These are phyloP conservation scores for Acrocera orbiculus DNA, from an alignment of 2,888 invertebrate species.

Conservation along the genomic window DNA sequence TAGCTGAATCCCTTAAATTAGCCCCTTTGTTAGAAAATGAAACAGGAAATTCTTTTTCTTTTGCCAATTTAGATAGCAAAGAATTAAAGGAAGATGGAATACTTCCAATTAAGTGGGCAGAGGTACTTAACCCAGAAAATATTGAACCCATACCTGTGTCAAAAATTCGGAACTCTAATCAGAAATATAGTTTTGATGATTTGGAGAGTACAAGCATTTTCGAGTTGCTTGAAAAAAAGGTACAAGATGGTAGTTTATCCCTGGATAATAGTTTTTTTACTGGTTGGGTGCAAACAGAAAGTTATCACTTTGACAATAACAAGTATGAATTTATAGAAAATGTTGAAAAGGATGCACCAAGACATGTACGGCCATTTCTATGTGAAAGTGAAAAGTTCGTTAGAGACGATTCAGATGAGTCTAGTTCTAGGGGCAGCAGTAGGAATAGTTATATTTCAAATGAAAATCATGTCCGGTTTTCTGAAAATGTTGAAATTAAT, in stretches of 20 bases:
- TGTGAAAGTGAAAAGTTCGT: constrained; percentile 10
- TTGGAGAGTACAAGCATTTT: constrained; percentile 53
- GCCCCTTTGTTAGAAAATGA: no score
- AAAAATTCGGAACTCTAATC: no score
- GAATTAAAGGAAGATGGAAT: no score
- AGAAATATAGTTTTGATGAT: constrained; percentile 11
- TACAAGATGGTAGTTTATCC: constrained; percentile 51
- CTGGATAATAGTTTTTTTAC: constrained; percentile 47
- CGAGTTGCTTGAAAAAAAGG: constrained; percentile 59
- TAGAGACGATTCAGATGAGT: constrained; percentile 8
- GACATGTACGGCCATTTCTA: constrained; percentile 10
- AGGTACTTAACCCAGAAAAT: constrained; percentile 31
- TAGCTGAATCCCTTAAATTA: no score
- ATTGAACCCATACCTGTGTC: constrained; percentile 19
- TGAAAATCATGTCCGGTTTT: constrained; percentile 11
- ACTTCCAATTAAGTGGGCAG: constrained; percentile 26
- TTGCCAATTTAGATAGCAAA: no score
- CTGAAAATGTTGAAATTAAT: constrained; percentile 9
- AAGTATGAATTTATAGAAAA: constrained; percentile 2
- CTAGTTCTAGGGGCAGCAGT: no score
- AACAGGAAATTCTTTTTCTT: no score
- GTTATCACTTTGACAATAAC: neutral
- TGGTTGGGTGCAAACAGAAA: constrained; percentile 20
- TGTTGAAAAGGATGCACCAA: neutral
- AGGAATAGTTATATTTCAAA: no score